A percentile compares a stretch with the other conserved stretches of the same genome.
Conservation (phyloP, 2,113 vertebrate species). For the Psophia crepitans region DNA sequence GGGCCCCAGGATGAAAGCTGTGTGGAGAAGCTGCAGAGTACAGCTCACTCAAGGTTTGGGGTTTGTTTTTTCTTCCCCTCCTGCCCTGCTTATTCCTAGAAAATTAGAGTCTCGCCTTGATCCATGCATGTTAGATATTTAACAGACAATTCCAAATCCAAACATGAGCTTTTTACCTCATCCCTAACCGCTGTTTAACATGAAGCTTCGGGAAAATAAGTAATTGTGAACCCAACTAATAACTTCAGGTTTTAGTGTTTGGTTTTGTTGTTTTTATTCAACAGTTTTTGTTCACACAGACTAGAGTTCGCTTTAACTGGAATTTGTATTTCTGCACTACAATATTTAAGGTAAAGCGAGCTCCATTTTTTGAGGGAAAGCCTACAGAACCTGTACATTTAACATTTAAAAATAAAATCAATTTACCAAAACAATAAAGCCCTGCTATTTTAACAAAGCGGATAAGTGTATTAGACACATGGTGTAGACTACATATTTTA, state of each 20-base stretch:
- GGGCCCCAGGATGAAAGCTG: neutral
- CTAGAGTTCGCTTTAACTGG: neutral
- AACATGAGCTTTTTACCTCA: neutral
- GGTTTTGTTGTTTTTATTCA: neutral
- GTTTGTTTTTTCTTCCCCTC: too few relatives aligned
- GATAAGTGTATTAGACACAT: neutral
- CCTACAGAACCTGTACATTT: neutral
- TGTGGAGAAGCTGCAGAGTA: rapidly evolving
- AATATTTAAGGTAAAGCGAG: neutral
- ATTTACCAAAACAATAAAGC: neutral
- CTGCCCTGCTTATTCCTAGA: neutral
- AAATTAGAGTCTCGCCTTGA: neutral
- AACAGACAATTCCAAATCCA: neutral
- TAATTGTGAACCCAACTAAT: neutral
- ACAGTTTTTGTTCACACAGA: neutral
- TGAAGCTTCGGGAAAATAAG: neutral
- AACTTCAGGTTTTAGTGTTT: neutral
- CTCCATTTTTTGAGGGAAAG: neutral
- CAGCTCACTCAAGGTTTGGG: rapidly evolving
- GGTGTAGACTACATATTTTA: slow-evolving; percentile 11
- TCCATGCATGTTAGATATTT: neutral
- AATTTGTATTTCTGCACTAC: neutral
- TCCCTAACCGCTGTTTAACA: neutral
- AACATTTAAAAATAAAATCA: neutral
- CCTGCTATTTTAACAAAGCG: neutral